Conservation (phyloP, 2,888 invertebrate genomes). For the Melieria picta region DNA sequence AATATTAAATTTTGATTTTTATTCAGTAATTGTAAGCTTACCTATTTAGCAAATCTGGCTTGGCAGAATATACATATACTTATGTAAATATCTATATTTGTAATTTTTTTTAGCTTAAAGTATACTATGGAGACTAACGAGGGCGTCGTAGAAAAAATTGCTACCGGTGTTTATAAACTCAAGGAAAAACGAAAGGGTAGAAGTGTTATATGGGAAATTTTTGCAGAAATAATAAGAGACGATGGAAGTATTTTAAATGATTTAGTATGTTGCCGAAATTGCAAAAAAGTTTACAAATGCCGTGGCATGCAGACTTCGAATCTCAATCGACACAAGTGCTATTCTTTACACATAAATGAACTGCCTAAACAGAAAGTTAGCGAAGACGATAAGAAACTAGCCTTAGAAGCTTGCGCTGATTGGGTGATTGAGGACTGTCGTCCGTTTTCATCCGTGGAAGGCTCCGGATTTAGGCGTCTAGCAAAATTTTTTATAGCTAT, state of each 20-base stretch:
- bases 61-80: too few relatives aligned
- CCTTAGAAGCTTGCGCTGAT: not conserved
- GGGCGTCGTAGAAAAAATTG: not conserved
- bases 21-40: too few relatives aligned
- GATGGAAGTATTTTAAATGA: not conserved
- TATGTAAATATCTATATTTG: too few relatives aligned
- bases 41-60: too few relatives aligned
- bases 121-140: too few relatives aligned
- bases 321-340: constrained; percentile 3
- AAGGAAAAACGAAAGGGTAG: not conserved
- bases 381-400: not conserved
- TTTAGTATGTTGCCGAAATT: too few relatives aligned
- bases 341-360: not conserved
- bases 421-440: not conserved
- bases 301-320: constrained; percentile 5
- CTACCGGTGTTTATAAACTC: constrained; percentile 1
- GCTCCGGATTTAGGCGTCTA: not conserved
- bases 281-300: not conserved
- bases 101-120: too few relatives aligned
- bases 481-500: constrained; percentile 4
- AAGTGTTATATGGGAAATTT: not conserved
- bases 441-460: not conserved
- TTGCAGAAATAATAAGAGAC: not conserved
- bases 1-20: too few relatives aligned
- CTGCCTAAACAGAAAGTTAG: not conserved